Evolutionary conservation across 1,140 invertebrate species (phyloP).

Genomic region (Eueides isabella): DNA sequence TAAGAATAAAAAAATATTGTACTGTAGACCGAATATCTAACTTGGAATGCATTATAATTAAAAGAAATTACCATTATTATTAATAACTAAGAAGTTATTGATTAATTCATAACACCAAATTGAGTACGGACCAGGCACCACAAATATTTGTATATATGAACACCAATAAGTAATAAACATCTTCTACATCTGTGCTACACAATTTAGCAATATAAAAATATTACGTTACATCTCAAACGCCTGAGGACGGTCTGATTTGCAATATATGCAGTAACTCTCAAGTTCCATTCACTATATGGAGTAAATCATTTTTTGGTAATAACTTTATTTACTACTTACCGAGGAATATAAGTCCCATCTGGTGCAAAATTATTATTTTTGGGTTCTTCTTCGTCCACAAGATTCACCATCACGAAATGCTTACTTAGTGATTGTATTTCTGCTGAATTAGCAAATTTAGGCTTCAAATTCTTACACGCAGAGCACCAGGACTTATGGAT

Average conservation of each 20-base stretch:
- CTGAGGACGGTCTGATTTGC: background rate
- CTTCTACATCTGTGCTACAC: background rate
- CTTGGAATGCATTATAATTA: background rate
- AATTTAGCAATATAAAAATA: background rate
- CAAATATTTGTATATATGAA: background rate
- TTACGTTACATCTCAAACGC: background rate
- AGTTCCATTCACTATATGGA: background rate
- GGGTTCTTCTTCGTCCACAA: slow-evolving; percentile 83
- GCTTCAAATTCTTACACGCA: slow-evolving; percentile 84
- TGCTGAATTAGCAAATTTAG: slow-evolving; percentile 81
- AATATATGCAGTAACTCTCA: background rate
- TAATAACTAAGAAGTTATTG: too few relatives aligned
- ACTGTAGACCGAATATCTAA: too few relatives aligned
- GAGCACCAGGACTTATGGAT: slow-evolving; percentile 86
- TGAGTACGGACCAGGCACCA: too few relatives aligned
- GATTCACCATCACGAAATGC: slow-evolving; percentile 85
- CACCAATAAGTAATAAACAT: background rate
- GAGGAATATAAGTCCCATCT: slow-evolving; percentile 84
- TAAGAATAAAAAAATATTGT: too few relatives aligned
- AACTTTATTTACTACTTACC: slow-evolving; percentile 55
- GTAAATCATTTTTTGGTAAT: background rate
- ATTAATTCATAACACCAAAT: background rate
- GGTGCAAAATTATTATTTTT: slow-evolving; percentile 77
- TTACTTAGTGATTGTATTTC: slow-evolving; percentile 82
- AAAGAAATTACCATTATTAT: background rate